Percentiles rank a stretch among this genome's conserved stretches.
Conservation (phyloP, 2,888 invertebrate genomes). For the Rutpela maculata region DNA sequence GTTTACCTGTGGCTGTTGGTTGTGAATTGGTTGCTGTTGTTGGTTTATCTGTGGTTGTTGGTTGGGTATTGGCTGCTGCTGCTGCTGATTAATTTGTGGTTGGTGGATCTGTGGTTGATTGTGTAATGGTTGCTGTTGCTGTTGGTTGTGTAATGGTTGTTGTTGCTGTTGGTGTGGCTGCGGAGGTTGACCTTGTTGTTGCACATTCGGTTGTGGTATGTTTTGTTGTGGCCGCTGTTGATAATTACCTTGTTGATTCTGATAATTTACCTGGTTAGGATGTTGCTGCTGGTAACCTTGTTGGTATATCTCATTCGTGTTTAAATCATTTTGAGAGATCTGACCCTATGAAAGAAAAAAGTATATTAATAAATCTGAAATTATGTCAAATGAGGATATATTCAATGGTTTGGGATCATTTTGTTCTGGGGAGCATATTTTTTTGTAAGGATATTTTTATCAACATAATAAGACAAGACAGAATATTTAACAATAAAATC, state of each 20-base stretch:
- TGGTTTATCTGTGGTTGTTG: not conserved
- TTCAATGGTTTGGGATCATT: no score
- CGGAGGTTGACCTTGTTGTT: slow-evolving; percentile 51
- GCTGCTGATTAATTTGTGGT: not conserved
- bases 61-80: slow-evolving; percentile 43
- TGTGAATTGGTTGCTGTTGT: slow-evolving; percentile 55
- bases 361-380: no score
- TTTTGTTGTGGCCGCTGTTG: slow-evolving; percentile 64
- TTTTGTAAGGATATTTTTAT: no score
- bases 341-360: slow-evolving; percentile 36
- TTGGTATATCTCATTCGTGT: slow-evolving; percentile 63
- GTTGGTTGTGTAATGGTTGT: slow-evolving; percentile 59
- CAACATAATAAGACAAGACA: no score
- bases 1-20: slow-evolving; percentile 59
- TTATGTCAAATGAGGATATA: no score
- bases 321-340: slow-evolving; percentile 47
- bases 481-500: no score
- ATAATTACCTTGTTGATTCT: slow-evolving; percentile 62
- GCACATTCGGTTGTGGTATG: slow-evolving; percentile 54
- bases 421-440: no score
- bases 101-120: slow-evolving; percentile 29
- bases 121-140: slow-evolving; percentile 40
- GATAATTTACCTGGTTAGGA: slow-evolving; percentile 41
- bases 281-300: slow-evolving; percentile 47
- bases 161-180: slow-evolving; percentile 60